Base-by-base conservation (phyloP, 1,140 invertebrate species). In the Drosophila mojavensis region DNA sequence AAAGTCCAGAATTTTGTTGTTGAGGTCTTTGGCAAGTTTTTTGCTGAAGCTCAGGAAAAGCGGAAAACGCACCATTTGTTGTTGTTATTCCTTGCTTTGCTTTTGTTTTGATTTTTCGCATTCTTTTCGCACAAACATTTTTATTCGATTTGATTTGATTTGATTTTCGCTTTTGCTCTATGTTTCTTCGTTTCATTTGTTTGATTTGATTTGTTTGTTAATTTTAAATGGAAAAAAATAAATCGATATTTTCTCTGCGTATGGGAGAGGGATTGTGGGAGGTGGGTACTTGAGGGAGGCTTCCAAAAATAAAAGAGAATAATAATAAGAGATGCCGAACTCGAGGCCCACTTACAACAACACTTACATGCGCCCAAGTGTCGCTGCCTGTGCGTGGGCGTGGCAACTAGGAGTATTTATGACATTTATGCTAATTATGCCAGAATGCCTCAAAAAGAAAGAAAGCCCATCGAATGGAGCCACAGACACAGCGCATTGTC, bases 191-290 rank as follows among this genome's bases (percentile, higher is more conserved):
- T 64, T 65, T 66, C 36, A 84, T 11, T 17, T 84, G 89, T 72
- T 82, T 84, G 84, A 88, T 88, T 88, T 68, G 84, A 81, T 89
- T 88, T 83, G 61, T 77, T 89, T 88, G 84, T 89, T 88, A 81
- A 88, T 84, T 88, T 89, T 62, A 56, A 88, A 39, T 39, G 36
- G 36, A 71, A 51, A 56, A 63, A 53, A 41, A 63, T 75, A 79
- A 50, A 83, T 88, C 79, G 77, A 88, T 88, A 79, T 60, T 68
- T 41, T 24, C 17, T 60, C 48, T 24, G 13, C 5, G 17, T 36
- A 5, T 33, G 33, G 33, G 33, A 3, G 39, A 13, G 6, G 28
- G 28, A 2, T 5, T 24, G 20, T 24, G 20, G 20, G 28, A 4
- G 1, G 5, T 30, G 28, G 28, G 33, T 33, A 5, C 0, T 5